These are phyloP conservation scores for Rhinatrema bivittatum DNA, from an alignment of 2,797 vertebrate genomes.

Conservation along the genomic window DNA sequence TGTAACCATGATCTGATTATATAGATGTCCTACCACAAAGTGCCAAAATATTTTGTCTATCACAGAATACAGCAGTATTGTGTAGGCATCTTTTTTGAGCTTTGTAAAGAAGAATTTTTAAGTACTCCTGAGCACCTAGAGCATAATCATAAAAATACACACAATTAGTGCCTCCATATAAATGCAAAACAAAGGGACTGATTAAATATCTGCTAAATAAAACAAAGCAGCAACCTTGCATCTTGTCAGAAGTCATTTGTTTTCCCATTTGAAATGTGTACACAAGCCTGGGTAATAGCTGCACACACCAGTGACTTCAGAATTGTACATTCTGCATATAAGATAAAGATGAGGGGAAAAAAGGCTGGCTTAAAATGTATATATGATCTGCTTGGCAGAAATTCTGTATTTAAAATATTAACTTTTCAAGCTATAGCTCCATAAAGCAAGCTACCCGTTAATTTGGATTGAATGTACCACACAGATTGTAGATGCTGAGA, in stretches of 20 bases:
- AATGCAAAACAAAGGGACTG: not conserved
- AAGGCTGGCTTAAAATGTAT: constrained; percentile 16
- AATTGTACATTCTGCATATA: constrained; percentile 19
- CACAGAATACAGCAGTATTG: not conserved
- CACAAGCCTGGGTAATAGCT: constrained; percentile 3
- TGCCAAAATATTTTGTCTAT: constrained; percentile 1
- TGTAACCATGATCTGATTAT: rapidly evolving
- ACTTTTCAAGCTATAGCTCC: no score
- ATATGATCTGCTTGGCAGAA: no score
- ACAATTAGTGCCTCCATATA: not conserved
- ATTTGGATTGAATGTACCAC: no score
- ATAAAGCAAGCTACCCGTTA: no score
- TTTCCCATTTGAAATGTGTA: constrained; percentile 18
- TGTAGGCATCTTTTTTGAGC: not conserved
- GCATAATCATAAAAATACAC: not conserved
- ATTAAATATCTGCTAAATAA: not conserved
- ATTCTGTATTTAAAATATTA: no score
- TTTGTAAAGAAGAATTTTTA: not conserved
- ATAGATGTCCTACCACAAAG: not conserved
- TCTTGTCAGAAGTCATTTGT: no score
- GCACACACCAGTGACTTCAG: constrained; percentile 13
- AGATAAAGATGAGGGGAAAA: constrained; percentile 7
- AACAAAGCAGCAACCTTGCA: no score
- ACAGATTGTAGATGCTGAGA: no score
- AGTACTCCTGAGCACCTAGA: not conserved